phyloP scores from a whole-genome alignment of 2,888 invertebrate genomes.

The Melinaea menophilus region DNA sequence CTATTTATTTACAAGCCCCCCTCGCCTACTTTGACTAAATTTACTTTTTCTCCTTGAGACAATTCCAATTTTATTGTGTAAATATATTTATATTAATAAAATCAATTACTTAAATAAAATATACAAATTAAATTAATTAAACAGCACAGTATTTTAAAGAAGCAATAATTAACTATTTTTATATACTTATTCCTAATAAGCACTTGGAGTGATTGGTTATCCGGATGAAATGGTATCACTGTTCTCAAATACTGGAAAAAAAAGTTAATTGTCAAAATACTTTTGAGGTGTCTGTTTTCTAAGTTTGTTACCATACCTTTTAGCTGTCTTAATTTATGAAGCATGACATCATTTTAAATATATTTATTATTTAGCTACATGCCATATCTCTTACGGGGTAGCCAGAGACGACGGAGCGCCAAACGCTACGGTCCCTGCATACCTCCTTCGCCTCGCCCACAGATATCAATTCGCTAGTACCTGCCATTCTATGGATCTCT shows the following conservation, averaged over 20 bases:
- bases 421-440: too few relatives aligned
- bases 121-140: conserved; percentile 35
- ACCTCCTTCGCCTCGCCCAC: too few relatives aligned
- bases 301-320: too few relatives aligned
- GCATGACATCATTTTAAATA: too few relatives aligned
- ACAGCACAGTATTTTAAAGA: conserved; percentile 45
- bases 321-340: too few relatives aligned
- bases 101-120: conserved; percentile 34
- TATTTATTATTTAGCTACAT: too few relatives aligned
- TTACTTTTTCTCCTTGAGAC: conserved; percentile 46
- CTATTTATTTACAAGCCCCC: conserved; percentile 66
- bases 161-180: conserved; percentile 49
- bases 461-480: too few relatives aligned
- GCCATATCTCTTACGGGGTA: too few relatives aligned
- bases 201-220: conserved; percentile 94
- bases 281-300: too few relatives aligned
- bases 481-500: too few relatives aligned
- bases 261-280: too few relatives aligned
- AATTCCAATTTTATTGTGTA: conserved; percentile 65
- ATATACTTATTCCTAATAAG: conserved; percentile 95
- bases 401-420: too few relatives aligned
- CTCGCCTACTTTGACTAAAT: conserved; percentile 40
- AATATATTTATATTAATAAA: conserved; percentile 50
- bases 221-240: conserved; percentile 98
- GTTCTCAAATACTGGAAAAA: conserved; percentile 79